Evolutionary conservation across 2,113 vertebrate genomes (phyloP).

Genomic region (Oncorhynchus kisutch): DNA sequence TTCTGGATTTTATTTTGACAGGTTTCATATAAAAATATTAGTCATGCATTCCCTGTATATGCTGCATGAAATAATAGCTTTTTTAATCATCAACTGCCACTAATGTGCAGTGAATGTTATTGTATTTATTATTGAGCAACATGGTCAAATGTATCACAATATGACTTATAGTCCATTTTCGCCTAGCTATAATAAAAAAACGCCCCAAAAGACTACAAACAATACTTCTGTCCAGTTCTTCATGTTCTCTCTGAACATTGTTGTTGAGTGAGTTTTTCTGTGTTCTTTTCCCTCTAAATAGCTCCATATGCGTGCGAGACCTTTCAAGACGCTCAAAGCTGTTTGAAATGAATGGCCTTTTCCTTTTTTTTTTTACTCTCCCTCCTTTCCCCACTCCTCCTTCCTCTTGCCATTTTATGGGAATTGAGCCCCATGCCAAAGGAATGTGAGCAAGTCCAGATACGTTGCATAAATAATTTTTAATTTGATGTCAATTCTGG

Average conservation of each 20-base stretch:
- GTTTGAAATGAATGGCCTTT: conserved; percentile 17
- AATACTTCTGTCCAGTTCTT: conserved; percentile 33
- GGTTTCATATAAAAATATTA: too few relatives aligned
- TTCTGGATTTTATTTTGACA: too few relatives aligned
- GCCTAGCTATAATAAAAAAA: too few relatives aligned
- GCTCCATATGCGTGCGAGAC: conserved; percentile 37
- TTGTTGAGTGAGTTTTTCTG: conserved; percentile 24
- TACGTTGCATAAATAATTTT: not conserved
- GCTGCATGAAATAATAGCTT: too few relatives aligned
- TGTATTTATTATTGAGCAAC: too few relatives aligned
- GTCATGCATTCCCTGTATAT: too few relatives aligned
- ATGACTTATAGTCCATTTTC: not conserved
- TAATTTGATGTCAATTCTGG: not conserved
- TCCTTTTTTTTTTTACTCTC: not conserved
- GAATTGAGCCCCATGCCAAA: not conserved
- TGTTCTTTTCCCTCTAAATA: conserved; percentile 24
- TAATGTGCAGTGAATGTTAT: too few relatives aligned
- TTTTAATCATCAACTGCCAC: too few relatives aligned
- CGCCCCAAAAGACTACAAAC: conserved; percentile 11
- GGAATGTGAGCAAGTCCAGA: not conserved
- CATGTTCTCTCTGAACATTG: conserved; percentile 29
- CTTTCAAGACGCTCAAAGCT: conserved; percentile 21
- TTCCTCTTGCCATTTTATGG: not conserved
- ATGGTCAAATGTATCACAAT: too few relatives aligned
- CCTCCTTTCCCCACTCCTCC: not conserved